Conservation (phyloP, 2,888 invertebrate species). For the Lithodes maja region DNA sequence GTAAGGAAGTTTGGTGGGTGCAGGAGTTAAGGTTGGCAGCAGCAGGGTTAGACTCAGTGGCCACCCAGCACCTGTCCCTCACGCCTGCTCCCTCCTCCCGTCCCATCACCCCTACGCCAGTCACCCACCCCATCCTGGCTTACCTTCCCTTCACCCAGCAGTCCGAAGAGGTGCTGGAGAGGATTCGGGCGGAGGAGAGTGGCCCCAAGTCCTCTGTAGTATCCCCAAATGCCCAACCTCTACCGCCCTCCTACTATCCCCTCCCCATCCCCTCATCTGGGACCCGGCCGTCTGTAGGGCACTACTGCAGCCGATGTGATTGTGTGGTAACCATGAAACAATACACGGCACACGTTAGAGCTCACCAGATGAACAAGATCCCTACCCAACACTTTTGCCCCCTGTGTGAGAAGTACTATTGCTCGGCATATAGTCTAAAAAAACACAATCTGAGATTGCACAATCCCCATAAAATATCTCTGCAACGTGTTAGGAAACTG, state of each 20-base stretch:
- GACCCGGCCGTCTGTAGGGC: constrained; percentile 29
- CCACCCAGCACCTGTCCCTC: constrained; percentile 52
- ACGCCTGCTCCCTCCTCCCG: constrained; percentile 43
- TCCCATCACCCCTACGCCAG: constrained; percentile 59
- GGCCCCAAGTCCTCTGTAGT: not conserved
- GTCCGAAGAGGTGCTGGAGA: constrained; percentile 39
- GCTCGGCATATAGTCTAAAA: constrained; percentile 20
- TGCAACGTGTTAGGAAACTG: not conserved
- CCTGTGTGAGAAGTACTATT: constrained; percentile 49
- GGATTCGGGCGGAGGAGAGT: not conserved
- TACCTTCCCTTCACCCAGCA: constrained; percentile 56
- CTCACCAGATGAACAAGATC: constrained; percentile 42
- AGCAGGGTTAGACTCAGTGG: constrained; percentile 45
- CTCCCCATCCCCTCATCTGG: constrained; percentile 1
- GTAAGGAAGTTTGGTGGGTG: not conserved
- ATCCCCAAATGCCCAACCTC: not conserved
- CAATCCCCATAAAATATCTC: not conserved
- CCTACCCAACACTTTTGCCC: constrained; percentile 36
- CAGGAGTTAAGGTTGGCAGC: constrained; percentile 36
- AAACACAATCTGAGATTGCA: constrained; percentile 52
- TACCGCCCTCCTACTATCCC: constrained; percentile 35
- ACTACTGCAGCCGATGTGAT: constrained; percentile 53
- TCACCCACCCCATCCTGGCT: constrained; percentile 41
- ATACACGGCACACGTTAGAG: constrained; percentile 34
- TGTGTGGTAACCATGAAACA: not conserved